Percentiles rank a stretch among this genome's conserved stretches.
phyloP scores from a whole-genome alignment of 1,140 invertebrate genomes.

The Conus ventricosus region DNA sequence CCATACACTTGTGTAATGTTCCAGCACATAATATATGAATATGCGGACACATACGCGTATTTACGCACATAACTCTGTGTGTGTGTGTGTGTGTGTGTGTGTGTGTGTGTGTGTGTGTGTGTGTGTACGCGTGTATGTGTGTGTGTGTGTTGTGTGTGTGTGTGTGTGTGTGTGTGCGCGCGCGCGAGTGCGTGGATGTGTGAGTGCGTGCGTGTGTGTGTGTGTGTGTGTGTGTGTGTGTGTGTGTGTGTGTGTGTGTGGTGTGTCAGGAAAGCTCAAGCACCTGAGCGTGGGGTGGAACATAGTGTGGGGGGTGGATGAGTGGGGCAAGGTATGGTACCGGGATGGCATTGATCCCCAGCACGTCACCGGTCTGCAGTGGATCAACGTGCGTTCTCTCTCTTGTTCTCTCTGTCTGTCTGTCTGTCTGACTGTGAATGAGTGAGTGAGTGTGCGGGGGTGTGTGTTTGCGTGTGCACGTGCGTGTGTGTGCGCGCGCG shows the following conservation, averaged over 20 bases:
- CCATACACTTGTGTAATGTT: too few species aligned
- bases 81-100: neutral
- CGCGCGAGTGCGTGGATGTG: neutral
- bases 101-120: neutral
- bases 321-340: constrained; percentile 7
- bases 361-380: neutral
- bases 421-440: neutral
- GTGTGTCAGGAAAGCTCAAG: neutral
- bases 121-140: too few species aligned
- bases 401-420: neutral
- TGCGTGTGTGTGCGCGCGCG: neutral
- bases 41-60: neutral
- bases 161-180: neutral
- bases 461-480: neutral
- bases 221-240: too few species aligned
- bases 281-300: constrained; percentile 11
- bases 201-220: too few species aligned
- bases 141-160: too few species aligned
- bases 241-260: too few species aligned
- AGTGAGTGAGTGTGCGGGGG: neutral
- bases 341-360: neutral
- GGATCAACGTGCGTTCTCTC: neutral
- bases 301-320: constrained; percentile 1
- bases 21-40: neutral
- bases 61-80: neutral